phyloP scores from a whole-genome alignment of 1,140 invertebrate species.

The Drosophila nasuta region DNA sequence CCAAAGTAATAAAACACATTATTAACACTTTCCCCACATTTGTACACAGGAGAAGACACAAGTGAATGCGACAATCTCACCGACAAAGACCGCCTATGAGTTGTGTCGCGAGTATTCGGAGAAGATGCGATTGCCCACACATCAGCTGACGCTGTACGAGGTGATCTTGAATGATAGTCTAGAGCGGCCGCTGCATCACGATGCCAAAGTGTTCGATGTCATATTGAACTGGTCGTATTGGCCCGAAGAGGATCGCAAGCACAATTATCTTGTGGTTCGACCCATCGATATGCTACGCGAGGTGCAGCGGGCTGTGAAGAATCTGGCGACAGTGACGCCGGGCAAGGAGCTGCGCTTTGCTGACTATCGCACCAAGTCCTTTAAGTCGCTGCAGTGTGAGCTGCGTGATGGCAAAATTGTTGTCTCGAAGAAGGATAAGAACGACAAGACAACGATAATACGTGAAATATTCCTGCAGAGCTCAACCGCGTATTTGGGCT shows the following conservation, averaged over 20 bases:
- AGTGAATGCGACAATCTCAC: conserved; percentile 87
- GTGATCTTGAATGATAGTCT: conserved; percentile 90
- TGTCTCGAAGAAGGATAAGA: conserved; percentile 89
- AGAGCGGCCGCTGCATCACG: conserved; percentile 91
- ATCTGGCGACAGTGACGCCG: conserved; percentile 87
- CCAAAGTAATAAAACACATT: too few species aligned
- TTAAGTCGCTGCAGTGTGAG: conserved; percentile 91
- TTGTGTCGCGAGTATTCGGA: conserved; percentile 89
- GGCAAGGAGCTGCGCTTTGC: conserved; percentile 91
- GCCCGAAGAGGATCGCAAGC: conserved; percentile 92
- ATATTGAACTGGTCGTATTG: conserved; percentile 94
- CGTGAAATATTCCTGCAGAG: conserved; percentile 80
- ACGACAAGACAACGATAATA: conserved; percentile 75
- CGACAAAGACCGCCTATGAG: conserved; percentile 91
- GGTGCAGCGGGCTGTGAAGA: conserved; percentile 84
- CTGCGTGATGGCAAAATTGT: conserved; percentile 91
- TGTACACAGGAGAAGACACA: conserved; percentile 76
- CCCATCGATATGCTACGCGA: conserved; percentile 85
- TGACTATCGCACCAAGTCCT: conserved; percentile 90
- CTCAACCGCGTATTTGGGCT: conserved; percentile 88
- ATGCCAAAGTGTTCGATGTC: conserved; percentile 88
- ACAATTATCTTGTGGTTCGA: conserved; percentile 91
- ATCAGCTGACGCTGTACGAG: conserved; percentile 91
- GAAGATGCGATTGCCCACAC: conserved; percentile 87
- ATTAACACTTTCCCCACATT: too few species aligned